phyloP scores from a whole-genome alignment of 2,888 invertebrate genomes.

The Petrolisthes manimaculis region DNA sequence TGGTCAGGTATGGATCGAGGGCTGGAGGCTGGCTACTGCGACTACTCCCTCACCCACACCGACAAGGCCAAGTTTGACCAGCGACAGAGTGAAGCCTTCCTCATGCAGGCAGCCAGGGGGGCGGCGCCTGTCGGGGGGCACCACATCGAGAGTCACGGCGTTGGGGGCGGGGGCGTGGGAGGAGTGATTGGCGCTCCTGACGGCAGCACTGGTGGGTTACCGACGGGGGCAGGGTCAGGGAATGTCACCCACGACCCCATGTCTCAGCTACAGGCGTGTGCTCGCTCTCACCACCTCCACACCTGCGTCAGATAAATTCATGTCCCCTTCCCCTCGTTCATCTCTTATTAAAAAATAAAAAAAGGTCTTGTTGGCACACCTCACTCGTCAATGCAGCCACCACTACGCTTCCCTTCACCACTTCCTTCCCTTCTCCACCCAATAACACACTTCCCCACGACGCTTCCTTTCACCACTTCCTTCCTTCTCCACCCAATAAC shows the following conservation, averaged over 20 bases:
- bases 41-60: conserved; percentile 48
- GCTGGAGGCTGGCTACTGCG: conserved; percentile 43
- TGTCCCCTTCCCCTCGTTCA: background rate
- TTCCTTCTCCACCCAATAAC: background rate
- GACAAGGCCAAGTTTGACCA: conserved; percentile 51
- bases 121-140: background rate
- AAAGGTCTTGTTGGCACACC: background rate
- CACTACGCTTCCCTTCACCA: too few species aligned
- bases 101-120: conserved; percentile 33
- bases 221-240: conserved; percentile 13
- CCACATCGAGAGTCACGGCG: background rate
- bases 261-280: conserved; percentile 59
- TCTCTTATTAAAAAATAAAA: background rate
- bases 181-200: conserved; percentile 2
- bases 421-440: background rate
- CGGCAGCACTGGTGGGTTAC: conserved; percentile 17
- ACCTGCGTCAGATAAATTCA: conserved; percentile 60
- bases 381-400: background rate
- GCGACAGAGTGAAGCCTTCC: conserved; percentile 43
- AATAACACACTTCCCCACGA: background rate
- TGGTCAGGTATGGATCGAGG: conserved; percentile 53
- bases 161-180: background rate
- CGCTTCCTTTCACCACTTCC: background rate
- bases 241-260: conserved; percentile 53
- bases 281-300: conserved; percentile 54